These are phyloP conservation scores for Mycteria americana DNA, from an alignment of 2,797 vertebrate species.

Conservation along the genomic window DNA sequence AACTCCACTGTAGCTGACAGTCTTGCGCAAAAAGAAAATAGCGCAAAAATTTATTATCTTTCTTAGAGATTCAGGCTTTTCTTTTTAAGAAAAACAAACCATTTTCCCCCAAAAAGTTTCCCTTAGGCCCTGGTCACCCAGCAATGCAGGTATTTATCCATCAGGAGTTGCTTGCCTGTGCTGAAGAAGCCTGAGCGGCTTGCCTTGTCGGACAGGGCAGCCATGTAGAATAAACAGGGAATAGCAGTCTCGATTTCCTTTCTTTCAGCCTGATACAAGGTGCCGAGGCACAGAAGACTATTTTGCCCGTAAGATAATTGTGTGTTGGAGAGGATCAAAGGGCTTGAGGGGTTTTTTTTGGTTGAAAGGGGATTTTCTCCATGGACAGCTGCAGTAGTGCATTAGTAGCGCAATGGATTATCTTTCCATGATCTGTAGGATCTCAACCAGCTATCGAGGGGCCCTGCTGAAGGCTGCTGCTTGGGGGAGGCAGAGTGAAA, in stretches of 20 bases:
- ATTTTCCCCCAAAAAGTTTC: neutral
- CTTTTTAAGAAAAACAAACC: neutral
- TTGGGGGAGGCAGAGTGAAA: constrained; percentile 47
- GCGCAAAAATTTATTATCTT: neutral
- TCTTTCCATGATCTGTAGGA: constrained; percentile 57
- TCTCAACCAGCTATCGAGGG: constrained; percentile 50
- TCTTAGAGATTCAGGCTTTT: neutral
- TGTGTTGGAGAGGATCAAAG: constrained; percentile 65
- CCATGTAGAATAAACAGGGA: constrained; percentile 35
- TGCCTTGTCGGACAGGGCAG: neutral
- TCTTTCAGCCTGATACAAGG: constrained; percentile 19
- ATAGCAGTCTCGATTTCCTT: constrained; percentile 50
- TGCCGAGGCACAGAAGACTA: constrained; percentile 28
- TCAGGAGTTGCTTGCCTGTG: neutral
- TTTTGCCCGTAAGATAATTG: constrained; percentile 67
- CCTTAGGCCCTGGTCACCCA: neutral
- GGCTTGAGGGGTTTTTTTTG: constrained; percentile 9
- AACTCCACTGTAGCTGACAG: neutral
- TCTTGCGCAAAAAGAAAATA: neutral
- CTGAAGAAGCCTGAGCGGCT: neutral
- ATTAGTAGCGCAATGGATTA: constrained; percentile 52
- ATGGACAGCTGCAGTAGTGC: constrained; percentile 53
- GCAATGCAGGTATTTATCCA: neutral
- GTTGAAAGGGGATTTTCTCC: constrained; percentile 64
- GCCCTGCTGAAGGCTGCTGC: constrained; percentile 36